Base-by-base conservation (phyloP, 2,113 vertebrate genomes). In the Bucco capensis region DNA sequence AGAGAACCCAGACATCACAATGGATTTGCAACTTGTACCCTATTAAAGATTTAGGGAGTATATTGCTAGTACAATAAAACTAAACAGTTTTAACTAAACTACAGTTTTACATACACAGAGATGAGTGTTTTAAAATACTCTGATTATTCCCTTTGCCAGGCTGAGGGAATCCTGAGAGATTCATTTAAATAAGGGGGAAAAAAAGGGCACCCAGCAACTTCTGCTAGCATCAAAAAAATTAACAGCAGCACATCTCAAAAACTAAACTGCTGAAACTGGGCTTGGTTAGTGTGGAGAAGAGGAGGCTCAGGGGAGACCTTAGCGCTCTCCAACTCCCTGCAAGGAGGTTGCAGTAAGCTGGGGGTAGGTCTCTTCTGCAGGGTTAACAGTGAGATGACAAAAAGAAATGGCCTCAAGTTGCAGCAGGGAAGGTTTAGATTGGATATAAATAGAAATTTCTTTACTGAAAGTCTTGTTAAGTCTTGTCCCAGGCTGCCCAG, bases 21-120 rank as follows among this genome's bases (percentile, higher is more conserved):
- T 3, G 6, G 57, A 69, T 86, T 67, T 79, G 30, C 0, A 0
- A 38, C n/a, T 51, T 64, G 40, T 15, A 51, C 8, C 16, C 37
- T 31, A 27, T 16, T 49, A 22, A 47, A 69, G 22, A 76, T 69
- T 44, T 57, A n/a, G 23, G 18, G 6, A 30, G 5, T 15, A 62
- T n/a, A 33, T 5, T 53, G 19, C 27, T 22, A 35, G 24, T 82
- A 69, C 8, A 92, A 70, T 16, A 58, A 75, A 89, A 54, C 16
- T 3, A 28, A 69, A 53, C 23, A 76, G 40, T 13, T 62, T 23
- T 23, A 82, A 27, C 40, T 18, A 51, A 84, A 67, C 27, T 70
- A 46, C 16, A 83, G 4, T 25, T 61, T 30, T 51, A 46, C 30
- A 46, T 11, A 35, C 14, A 10, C 12, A 73, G n/a, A 74, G 19